Conservation (phyloP, 2,113 vertebrate species). For the Tauraco erythrolophus region DNA sequence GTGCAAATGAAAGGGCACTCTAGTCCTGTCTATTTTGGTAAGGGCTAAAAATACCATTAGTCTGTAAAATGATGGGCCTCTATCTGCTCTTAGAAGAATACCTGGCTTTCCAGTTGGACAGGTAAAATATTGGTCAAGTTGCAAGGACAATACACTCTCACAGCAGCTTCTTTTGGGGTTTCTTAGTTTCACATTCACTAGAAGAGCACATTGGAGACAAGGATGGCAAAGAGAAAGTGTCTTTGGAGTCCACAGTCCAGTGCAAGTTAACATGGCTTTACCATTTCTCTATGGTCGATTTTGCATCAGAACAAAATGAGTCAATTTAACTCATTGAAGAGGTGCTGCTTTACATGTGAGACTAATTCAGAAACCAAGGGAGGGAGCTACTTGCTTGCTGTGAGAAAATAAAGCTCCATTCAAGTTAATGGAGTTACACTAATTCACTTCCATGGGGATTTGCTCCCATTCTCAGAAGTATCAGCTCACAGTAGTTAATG, state of each 20-base stretch:
- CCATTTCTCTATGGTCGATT: background rate
- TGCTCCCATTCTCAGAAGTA: conserved; percentile 4
- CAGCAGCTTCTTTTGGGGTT: background rate
- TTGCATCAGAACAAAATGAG: background rate
- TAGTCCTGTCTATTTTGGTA: background rate
- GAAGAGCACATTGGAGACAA: background rate
- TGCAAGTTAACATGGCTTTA: background rate
- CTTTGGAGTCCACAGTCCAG: background rate
- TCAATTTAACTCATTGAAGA: background rate
- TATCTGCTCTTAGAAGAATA: background rate
- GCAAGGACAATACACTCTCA: background rate
- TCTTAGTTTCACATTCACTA: background rate
- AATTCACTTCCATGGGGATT: conserved; percentile 2
- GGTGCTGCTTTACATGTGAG: background rate
- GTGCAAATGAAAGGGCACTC: background rate
- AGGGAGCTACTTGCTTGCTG: background rate
- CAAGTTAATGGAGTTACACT: conserved; percentile 21
- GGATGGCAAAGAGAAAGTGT: background rate
- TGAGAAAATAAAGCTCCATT: background rate
- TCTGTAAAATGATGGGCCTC: background rate
- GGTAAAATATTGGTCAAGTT: background rate
- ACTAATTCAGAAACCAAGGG: background rate
- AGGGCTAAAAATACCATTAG: background rate
- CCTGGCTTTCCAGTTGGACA: background rate
- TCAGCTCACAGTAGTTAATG: conserved; percentile 27